phyloP scores from a whole-genome alignment of 1,140 invertebrate genomes.

The Leptopilina clavipes region DNA sequence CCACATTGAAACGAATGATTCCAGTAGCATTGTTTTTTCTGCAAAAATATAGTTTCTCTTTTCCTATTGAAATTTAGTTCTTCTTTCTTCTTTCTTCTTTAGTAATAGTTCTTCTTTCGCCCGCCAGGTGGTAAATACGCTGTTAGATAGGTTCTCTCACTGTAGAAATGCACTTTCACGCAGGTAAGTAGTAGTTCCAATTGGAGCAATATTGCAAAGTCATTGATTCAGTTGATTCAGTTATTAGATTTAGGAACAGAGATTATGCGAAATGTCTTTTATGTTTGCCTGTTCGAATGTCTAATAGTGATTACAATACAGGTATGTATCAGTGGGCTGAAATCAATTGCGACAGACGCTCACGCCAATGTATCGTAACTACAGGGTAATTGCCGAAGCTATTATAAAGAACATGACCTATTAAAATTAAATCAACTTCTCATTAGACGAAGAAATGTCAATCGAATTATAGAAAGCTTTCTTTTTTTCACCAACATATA shows the following conservation, averaged over 20 bases:
- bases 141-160: no score
- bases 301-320: conserved; percentile 20
- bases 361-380: conserved; percentile 18
- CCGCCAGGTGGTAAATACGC: no score
- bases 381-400: conserved; percentile 49
- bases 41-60: no score
- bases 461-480: conserved; percentile 47
- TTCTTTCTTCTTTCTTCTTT: no score
- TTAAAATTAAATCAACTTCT: conserved; percentile 59
- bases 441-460: conserved; percentile 52
- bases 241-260: conserved; percentile 12
- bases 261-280: background rate
- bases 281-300: conserved; percentile 10
- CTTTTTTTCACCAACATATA: background rate
- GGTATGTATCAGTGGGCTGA: conserved; percentile 24
- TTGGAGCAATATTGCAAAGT: background rate
- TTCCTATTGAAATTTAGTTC: no score
- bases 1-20: no score
- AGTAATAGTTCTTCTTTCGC: no score
- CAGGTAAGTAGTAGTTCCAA: no score
- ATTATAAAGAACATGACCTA: conserved; percentile 58
- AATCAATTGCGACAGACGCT: conserved; percentile 26
- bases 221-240: background rate
- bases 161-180: no score
- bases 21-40: no score